A percentile compares a stretch with the other conserved stretches of the same genome.
These are phyloP conservation scores for Fulica atra DNA, from an alignment of 2,113 vertebrate genomes.

Conservation along the genomic window DNA sequence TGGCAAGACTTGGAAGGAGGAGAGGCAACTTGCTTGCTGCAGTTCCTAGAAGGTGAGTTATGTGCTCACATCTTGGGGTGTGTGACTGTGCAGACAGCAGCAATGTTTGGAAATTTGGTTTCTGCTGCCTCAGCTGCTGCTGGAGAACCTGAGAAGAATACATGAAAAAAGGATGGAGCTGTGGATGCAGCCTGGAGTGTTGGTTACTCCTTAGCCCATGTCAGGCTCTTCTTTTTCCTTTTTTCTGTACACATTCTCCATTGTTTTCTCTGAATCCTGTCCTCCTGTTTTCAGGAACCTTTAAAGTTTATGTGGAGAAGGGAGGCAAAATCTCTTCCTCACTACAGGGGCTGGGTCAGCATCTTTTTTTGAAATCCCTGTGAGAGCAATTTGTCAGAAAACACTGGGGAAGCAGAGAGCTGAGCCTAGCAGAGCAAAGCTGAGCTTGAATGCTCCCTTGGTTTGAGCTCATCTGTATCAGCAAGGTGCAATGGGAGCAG, in stretches of 20 bases:
- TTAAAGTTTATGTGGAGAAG: not conserved
- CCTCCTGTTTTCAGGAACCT: not conserved
- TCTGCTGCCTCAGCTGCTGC: not conserved
- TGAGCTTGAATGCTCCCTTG: not conserved
- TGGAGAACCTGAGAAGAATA: not conserved
- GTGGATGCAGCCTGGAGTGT: not conserved
- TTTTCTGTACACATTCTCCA: not conserved
- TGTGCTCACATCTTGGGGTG: fast-evolving
- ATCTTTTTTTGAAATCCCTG: not conserved
- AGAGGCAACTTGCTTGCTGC: not conserved
- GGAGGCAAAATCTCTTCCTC: not conserved
- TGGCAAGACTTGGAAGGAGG: fast-evolving
- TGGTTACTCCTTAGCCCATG: not conserved
- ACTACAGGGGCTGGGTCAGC: not conserved
- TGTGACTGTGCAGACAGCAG: not conserved
- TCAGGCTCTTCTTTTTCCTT: not conserved
- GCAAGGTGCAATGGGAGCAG: not conserved
- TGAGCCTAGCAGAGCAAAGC: not conserved
- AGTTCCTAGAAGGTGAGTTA: not conserved
- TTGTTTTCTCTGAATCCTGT: not conserved
- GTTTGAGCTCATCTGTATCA: not conserved
- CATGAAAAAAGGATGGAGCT: not conserved
- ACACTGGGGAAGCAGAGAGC: not conserved
- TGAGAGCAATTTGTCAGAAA: slow-evolving; percentile 1
- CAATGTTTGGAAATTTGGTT: not conserved